Percentiles rank a stretch among this genome's conserved stretches.
These are phyloP conservation scores for Dissostichus mawsoni DNA, from an alignment of 2,113 vertebrate genomes.

Conservation along the genomic window DNA sequence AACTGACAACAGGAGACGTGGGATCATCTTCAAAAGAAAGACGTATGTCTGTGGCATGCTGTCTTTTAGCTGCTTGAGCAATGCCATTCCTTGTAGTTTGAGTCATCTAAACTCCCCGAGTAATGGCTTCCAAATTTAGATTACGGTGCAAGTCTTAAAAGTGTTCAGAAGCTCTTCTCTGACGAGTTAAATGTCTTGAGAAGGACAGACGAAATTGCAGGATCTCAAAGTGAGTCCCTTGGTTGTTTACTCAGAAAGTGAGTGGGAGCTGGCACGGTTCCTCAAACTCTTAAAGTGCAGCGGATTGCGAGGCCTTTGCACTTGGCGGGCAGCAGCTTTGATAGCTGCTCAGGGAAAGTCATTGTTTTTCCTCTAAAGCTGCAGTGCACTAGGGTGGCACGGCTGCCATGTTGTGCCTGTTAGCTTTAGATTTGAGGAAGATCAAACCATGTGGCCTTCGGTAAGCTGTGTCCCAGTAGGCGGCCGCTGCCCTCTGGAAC, in stretches of 20 bases:
- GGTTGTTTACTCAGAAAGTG: constrained; percentile 20
- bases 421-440: constrained; percentile 79
- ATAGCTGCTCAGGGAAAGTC: constrained; percentile 59
- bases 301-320: constrained; percentile 70
- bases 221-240: constrained; percentile 10
- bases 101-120: constrained; percentile 50
- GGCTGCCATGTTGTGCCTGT: constrained; percentile 62
- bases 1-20: constrained; percentile 67
- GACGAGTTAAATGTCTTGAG: constrained; percentile 35
- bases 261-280: constrained; percentile 31
- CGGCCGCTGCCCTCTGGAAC: constrained; percentile 5
- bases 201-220: constrained; percentile 14
- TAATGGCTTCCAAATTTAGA: constrained; percentile 63
- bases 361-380: constrained; percentile 79
- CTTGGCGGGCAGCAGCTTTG: constrained; percentile 63
- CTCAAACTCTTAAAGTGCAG: constrained; percentile 1
- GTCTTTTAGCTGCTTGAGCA: constrained; percentile 61
- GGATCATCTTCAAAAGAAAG: constrained; percentile 76
- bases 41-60: constrained; percentile 59
- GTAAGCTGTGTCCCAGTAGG: constrained; percentile 55
- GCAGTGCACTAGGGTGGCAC: constrained; percentile 24
- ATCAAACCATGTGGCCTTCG: constrained; percentile 55
- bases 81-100: constrained; percentile 60
- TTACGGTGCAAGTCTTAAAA: constrained; percentile 42
- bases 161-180: constrained; percentile 32